Base-by-base conservation (phyloP, 2,113 vertebrate species). In the Cyanoliseus patagonus region DNA sequence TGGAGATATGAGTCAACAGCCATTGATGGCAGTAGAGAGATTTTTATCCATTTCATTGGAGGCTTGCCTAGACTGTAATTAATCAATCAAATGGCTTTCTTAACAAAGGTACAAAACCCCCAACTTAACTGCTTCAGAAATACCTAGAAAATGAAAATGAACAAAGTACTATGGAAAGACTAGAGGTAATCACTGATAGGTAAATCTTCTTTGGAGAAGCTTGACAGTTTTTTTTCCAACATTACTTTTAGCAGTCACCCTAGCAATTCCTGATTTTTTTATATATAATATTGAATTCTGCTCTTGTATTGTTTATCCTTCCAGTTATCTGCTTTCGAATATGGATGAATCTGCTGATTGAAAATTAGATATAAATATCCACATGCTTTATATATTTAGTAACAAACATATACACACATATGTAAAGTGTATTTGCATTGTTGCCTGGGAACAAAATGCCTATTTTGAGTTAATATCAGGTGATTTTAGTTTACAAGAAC, bases 331-430 rank as follows among this genome's bases (percentile, higher is more conserved):
- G 49, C 66, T 95, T 92, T 93, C 70, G 5, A 95, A 95, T 95
- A 92, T 84, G 88, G 88, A 93, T 96, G 88, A 93, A 95, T 91
- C 53, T 87, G 33, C 66, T 87, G 91, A 95, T 91, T 95, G 90
- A 96, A 96, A 96, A 96, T 95, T 94, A 96, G 92, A 95, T 90
- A 88, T 74, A 94, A 93, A 90, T 94, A 95, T 95, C 88, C 67
- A 47, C 66, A 47, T 75, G 59, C 41, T 96, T 94, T 73, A 93
- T 94, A 96, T 95, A 94, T 92, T 86, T 72, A 76, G 92, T 59
- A 84, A 83, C 86, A 96, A 93, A 95, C 41, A 83, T n/a, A 66
- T 75, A 39, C 44, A 83, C 66, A 87, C 28, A 52, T 59, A 62
- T 68, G 33, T 80, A 84, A 46, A 67, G 69, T 59, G 59, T 35